Evolutionary conservation across 2,888 invertebrate species (phyloP), one percentile per base, ranked within the genome.

Genomic region (Dioctria rufipes): DNA sequence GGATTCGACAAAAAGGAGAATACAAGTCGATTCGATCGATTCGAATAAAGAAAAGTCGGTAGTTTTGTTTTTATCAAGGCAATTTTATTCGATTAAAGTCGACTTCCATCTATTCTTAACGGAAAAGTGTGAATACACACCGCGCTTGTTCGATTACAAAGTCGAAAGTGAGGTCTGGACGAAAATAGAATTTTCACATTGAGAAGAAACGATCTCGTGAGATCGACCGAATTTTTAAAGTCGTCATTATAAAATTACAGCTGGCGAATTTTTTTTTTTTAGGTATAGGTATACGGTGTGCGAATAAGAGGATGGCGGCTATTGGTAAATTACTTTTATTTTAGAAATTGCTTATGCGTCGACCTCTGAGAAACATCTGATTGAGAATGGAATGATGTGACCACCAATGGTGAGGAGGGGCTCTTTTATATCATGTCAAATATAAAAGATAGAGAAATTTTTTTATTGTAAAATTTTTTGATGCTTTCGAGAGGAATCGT

Each of bases 91-190:
- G 54, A 11, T 54, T 11, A 54, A 54, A 11, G 8, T n/a, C 54
- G 54, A 43, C 54, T 80, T 73, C 69, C 61, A 43, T 82, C 82
- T 82, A 82, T 80, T 82, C 82, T 80, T 78, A 82, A 82, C 79
- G 61, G 73, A 80, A 75, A 43, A 80, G 73, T 58, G 73, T 49
- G 63, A 77, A 63, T 63, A 43, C 43, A 25, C 46, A 11, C 63
- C 37, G 39, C 37, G 37, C 42, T 25, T 51, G 4, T 49, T 61
- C 61, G 63, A 43, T 63, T n/a, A 46, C n/a, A 37, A 46, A 49
- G 63, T 58, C 40, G 77, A 46, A 25, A 25, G 25, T 25, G 77
- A 43, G 77, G 60, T 46, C n/a, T 46, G 46, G 63, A 61, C 63
- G 11, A 63, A 77, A 77, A 77, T 77, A 77, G 77, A 77, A 25